Evolutionary conservation across 2,797 vertebrate species (phyloP), one percentile per base, ranked within the genome.

Genomic region (Cossypha niveicapilla): DNA sequence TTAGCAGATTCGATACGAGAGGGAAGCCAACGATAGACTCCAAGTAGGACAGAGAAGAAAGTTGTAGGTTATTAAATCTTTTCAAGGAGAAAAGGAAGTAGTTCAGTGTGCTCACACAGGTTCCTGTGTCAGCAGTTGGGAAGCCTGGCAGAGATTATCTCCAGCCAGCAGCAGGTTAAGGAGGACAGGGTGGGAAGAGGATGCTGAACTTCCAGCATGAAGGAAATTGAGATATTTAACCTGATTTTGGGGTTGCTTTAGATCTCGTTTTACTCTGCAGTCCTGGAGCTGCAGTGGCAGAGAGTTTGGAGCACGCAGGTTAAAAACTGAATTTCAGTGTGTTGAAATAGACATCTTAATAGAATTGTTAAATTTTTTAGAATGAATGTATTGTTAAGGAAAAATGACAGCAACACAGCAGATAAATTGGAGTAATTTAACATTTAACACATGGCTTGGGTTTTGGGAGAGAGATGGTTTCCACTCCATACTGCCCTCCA

Each of bases 111-210:
- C 60, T 90, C 74, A 37, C 73, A 71, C 77, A 92, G 86, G 48
- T 94, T 96, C 92, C 78, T 74, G 70, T 94, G 86, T 80, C 96
- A 95, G 79, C 63, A 54, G 2, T 74, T 95, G 84, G 62, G 92
- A 88, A 89, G 88, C 79, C 90, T 96, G 84, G 84, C 90, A 94
- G 94, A 93, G 82, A 92, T 86, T 86, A 92, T 95, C 88, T 92
- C 41, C 91, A 88, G 57, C 72, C 90, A 88, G 57, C 94, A 93
- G 94, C 72, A 94, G 94, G 91, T 89, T 94, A 53, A 3, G 76
- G 53, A 60, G 87, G 65, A 54, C 41, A 39, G 87, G 87, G 14
- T 83, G 88, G 83, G 75, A 79, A 62, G 70, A 72, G 75, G 92
- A 53, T 5, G 1, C 77, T 57, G 67, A 89, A 34, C 85, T 68